Percentiles rank a stretch among this genome's conserved stretches.
phyloP scores from a whole-genome alignment of 2,888 invertebrate species.

The Ptycholaimellus sp. region DNA sequence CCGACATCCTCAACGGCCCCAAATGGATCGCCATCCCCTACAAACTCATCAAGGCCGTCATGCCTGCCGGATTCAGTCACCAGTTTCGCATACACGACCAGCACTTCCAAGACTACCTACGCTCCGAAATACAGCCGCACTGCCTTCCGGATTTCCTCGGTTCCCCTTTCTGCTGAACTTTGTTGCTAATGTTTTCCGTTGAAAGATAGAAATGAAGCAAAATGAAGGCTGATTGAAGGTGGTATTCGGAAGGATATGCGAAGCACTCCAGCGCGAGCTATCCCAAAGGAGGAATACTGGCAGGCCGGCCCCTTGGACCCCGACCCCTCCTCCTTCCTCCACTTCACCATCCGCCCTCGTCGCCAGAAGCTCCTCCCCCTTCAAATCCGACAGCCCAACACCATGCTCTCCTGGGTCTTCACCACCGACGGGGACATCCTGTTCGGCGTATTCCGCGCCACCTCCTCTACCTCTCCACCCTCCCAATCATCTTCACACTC shows the following conservation, averaged over 20 bases:
- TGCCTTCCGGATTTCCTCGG: conserved; percentile 1
- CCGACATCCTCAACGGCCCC: conserved; percentile 21
- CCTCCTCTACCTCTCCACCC: too few species aligned
- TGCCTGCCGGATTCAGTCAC: conserved; percentile 23
- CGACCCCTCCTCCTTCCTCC: too few species aligned
- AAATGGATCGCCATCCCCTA: conserved; percentile 24
- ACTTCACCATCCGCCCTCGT: conserved; percentile 16
- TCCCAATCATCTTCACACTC: too few species aligned
- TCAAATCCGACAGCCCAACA: conserved; percentile 11
- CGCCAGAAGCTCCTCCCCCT: conserved; percentile 14
- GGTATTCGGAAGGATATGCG: too few species aligned
- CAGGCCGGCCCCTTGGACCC: too few species aligned
- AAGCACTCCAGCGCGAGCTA: too few species aligned
- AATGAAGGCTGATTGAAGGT: too few species aligned
- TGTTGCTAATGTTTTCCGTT: too few species aligned
- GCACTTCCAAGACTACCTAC: not conserved
- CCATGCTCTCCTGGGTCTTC: conserved; percentile 20
- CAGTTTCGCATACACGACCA: conserved; percentile 6
- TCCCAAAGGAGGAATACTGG: too few species aligned
- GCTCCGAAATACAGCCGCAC: not conserved
- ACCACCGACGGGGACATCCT: conserved; percentile 20
- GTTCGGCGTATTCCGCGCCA: conserved; percentile 22
- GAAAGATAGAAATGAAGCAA: too few species aligned
- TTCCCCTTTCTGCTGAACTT: too few species aligned
- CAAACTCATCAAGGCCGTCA: conserved; percentile 12